phyloP scores from a whole-genome alignment of 2,113 vertebrate species.

The Cardinalis cardinalis region DNA sequence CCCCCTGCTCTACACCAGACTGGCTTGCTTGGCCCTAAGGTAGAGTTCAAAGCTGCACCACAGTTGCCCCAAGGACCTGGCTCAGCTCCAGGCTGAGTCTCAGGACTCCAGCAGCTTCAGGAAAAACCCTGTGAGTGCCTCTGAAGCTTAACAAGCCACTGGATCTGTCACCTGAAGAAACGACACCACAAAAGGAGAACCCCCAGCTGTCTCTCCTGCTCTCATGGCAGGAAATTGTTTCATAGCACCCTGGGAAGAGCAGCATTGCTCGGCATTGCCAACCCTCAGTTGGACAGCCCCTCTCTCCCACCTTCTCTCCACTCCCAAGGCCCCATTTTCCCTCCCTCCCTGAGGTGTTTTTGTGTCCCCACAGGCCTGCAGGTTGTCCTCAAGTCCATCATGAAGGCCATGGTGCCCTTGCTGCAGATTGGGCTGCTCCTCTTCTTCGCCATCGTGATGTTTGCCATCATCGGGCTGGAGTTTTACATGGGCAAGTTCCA shows the following conservation, averaged over 20 bases:
- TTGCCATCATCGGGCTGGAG: constrained; percentile 95
- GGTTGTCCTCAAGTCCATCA: constrained; percentile 97
- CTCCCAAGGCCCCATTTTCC: not conserved
- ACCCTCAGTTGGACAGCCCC: not conserved
- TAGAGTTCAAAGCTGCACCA: not conserved
- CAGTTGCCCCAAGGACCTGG: not conserved
- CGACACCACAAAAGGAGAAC: not conserved
- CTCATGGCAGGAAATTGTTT: not conserved
- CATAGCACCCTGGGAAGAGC: not conserved
- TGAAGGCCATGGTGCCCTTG: constrained; percentile 97
- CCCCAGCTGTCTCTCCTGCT: fast-evolving
- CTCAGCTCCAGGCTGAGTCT: not conserved
- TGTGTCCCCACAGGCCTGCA: constrained; percentile 81
- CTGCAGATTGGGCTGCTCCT: constrained; percentile 95
- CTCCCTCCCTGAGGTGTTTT: not conserved
- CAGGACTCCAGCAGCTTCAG: not conserved
- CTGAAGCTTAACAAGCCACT: not conserved
- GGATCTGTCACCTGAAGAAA: not conserved
- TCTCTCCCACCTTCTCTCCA: not conserved
- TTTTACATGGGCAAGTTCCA: constrained; percentile 99
- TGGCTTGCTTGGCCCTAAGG: not conserved
- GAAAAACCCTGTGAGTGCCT: not conserved
- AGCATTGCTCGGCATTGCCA: not conserved
- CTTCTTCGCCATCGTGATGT: constrained; percentile 98
- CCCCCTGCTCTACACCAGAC: not conserved